Conservation (phyloP, 2,113 vertebrate genomes). For the Lontra canadensis region DNA sequence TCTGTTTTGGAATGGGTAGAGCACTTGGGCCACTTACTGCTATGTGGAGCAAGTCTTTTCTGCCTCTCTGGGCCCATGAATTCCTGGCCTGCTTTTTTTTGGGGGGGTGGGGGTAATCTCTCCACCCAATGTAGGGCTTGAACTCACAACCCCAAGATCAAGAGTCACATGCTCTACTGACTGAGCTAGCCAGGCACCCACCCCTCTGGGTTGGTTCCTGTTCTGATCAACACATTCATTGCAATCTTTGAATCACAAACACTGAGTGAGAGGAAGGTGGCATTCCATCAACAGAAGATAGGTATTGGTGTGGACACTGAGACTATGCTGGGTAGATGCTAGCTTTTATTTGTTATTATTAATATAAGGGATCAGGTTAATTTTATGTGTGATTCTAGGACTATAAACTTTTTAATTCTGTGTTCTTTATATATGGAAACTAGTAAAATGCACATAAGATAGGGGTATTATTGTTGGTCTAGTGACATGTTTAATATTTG, state of each 20-base stretch:
- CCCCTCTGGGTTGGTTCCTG: neutral
- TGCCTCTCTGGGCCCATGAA: neutral
- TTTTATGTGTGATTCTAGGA: constrained; percentile 45
- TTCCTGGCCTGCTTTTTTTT: neutral
- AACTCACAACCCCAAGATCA: neutral
- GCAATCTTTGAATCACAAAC: neutral
- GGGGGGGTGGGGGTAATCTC: neutral
- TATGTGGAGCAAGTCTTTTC: neutral
- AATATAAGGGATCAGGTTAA: constrained; percentile 60
- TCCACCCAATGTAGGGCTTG: neutral
- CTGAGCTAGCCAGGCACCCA: neutral
- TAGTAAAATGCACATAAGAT: neutral
- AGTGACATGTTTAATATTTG: constrained; percentile 12
- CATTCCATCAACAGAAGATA: neutral
- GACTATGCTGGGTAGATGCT: constrained; percentile 69
- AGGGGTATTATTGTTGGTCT: neutral
- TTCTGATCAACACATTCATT: neutral
- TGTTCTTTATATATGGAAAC: constrained; percentile 25
- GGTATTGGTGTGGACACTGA: neutral
- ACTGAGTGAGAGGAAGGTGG: neutral
- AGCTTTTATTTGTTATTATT: constrained; percentile 63
- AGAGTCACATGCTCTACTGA: neutral
- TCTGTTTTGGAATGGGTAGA: neutral
- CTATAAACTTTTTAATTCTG: constrained; percentile 11
- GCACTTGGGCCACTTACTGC: neutral